These are phyloP conservation scores for Hydropotes inermis DNA, from an alignment of 2,113 vertebrate species.

Conservation along the genomic window DNA sequence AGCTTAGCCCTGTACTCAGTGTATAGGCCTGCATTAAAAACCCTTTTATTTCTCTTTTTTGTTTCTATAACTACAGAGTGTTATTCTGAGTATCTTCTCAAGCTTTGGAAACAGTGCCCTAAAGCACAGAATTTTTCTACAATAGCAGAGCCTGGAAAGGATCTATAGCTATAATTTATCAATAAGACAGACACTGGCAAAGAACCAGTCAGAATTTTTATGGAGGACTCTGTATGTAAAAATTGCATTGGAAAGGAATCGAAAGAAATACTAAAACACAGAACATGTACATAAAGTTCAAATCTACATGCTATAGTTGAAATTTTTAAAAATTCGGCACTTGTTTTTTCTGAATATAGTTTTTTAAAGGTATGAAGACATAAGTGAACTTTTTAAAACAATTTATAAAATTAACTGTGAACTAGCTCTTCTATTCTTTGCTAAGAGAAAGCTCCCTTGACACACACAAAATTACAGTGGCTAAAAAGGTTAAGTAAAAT, in stretches of 20 bases:
- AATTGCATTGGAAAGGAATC: neutral
- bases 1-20: neutral
- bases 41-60: neutral
- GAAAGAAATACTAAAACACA: conserved; percentile 4
- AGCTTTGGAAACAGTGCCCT: neutral
- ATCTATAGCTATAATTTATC: conserved; percentile 49
- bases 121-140: conserved; percentile 21
- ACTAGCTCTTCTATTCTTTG: conserved; percentile 23
- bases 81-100: conserved; percentile 29
- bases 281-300: neutral
- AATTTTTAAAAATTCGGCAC: neutral
- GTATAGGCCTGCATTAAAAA: neutral
- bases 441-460: conserved; percentile 50
- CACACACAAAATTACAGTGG: conserved; percentile 29
- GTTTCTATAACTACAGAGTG: neutral
- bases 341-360: conserved; percentile 51
- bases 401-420: conserved; percentile 69
- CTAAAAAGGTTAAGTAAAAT: conserved; percentile 70
- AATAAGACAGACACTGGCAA: conserved; percentile 40
- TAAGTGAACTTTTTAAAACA: conserved; percentile 56
- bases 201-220: neutral
- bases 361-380: conserved; percentile 49
- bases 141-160: conserved; percentile 15
- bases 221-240: neutral
- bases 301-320: neutral